Base-by-base conservation (phyloP, 2,888 invertebrate species). In the Macrosoma leucophasiata region DNA sequence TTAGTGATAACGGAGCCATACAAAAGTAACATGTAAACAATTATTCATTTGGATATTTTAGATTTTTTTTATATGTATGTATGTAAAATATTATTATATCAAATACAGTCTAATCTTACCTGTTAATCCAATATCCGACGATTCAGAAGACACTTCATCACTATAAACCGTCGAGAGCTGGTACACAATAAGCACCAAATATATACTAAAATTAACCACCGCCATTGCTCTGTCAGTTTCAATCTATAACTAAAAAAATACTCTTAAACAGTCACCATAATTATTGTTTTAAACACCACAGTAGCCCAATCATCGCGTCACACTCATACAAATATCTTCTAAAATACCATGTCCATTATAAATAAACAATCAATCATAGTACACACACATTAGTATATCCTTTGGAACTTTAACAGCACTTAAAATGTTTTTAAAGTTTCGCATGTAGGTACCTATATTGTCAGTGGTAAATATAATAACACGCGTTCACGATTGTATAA, bases 141-240 rank as follows among this genome's bases (percentile, higher is more conserved):
- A 67, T 44, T 84, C 82, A 17, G 79, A 77, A 1, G 79, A 76
- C 4, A 64, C 52, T 23, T 78, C 79, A 36, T 75, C 71, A 46
- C 70, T 68, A 33, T 64, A 66, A 15, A 59, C 79, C 25, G 58
- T 52, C 7, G 77, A 65, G 29, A 79, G 55, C 52, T 76, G 77
- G 58, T 75, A 76, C 51, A 79, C 46, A 39, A 82, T 53, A 48
- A 84, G 62, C 47, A 81, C 62, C 42, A 81, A 57, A 54, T 70
- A 81, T 56, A 82, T 52, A 64, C 73, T 64, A 58, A 77, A 68
- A 71, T 82, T 79, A 57, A 76, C 59, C 51, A 69, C 62, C 48
- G 81, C 81, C 82, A 84, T 84, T 41, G 55, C 59, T 53, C 27
- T 42, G 52, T 61, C 62, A 68, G 72, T 71, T 69, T 62, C 44